phyloP scores from a whole-genome alignment of 2,888 invertebrate species.

The Antheraea assamensis region DNA sequence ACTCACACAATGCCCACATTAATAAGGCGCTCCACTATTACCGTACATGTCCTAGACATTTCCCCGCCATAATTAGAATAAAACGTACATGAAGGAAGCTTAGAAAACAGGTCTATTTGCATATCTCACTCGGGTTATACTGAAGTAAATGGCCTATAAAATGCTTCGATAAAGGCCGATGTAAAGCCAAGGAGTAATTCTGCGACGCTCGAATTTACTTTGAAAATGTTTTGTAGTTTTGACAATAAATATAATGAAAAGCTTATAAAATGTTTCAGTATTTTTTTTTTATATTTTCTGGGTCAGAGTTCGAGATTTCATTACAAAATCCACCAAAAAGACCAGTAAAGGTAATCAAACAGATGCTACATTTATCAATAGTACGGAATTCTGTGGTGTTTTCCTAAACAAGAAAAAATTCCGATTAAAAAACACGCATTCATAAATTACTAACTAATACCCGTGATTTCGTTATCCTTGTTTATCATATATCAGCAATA shows the following conservation, averaged over 20 bases:
- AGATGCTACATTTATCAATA: no score
- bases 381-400: no score
- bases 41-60: conserved; percentile 17
- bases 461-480: no score
- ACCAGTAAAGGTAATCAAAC: neutral
- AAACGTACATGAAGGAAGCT: conserved; percentile 42
- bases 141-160: conserved; percentile 57
- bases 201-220: neutral
- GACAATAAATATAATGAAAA: neutral
- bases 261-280: neutral
- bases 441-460: no score
- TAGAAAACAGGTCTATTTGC: conserved; percentile 56
- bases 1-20: conserved; percentile 10
- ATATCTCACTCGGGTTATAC: conserved; percentile 56
- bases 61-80: conserved; percentile 45
- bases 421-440: no score
- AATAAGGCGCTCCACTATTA: conserved; percentile 2
- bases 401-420: no score
- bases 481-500: no score
- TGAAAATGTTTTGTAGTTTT: neutral
- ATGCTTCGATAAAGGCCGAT: conserved; percentile 54
- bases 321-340: neutral
- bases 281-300: neutral
- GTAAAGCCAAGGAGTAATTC: conserved; percentile 25
- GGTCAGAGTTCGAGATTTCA: neutral